A percentile compares a stretch with the other conserved stretches of the same genome.
These are phyloP conservation scores for Emmelina monodactyla DNA, from an alignment of 2,888 invertebrate genomes.

Conservation along the genomic window DNA sequence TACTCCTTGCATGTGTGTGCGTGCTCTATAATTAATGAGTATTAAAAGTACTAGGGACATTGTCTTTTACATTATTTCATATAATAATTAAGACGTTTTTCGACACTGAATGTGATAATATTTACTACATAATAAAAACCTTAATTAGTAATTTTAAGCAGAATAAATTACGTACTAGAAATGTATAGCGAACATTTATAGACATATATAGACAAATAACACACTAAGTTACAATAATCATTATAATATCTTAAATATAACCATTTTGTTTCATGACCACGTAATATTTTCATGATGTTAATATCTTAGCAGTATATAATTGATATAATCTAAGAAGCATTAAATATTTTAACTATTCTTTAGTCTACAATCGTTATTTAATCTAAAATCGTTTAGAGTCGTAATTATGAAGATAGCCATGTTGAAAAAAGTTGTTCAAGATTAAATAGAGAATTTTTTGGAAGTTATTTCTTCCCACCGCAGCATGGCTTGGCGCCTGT, in stretches of 20 bases:
- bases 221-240: conserved; percentile 11
- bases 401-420: background rate
- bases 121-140: conserved; percentile 13
- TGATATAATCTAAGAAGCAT: background rate
- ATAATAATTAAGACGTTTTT: conserved; percentile 25
- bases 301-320: background rate
- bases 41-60: conserved; percentile 48
- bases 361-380: too few species aligned
- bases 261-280: conserved; percentile 37
- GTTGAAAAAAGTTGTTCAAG: background rate
- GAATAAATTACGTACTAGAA: background rate
- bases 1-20: conserved; percentile 40
- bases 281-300: conserved; percentile 21
- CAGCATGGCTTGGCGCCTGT: conserved; percentile 54
- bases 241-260: conserved; percentile 10
- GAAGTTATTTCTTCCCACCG: conserved; percentile 37
- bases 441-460: background rate
- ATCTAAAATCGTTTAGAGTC: conserved; percentile 1
- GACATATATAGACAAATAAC: conserved; percentile 10
- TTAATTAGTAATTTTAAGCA: background rate
- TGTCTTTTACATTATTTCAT: conserved; percentile 17
- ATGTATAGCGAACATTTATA: conserved; percentile 1
- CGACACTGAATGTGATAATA: conserved; percentile 42
- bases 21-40: conserved; percentile 48
- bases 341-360: too few species aligned